Evolutionary conservation across 2,888 invertebrate genomes (phyloP).

Genomic region (Chaetogeoica ovagalla): DNA sequence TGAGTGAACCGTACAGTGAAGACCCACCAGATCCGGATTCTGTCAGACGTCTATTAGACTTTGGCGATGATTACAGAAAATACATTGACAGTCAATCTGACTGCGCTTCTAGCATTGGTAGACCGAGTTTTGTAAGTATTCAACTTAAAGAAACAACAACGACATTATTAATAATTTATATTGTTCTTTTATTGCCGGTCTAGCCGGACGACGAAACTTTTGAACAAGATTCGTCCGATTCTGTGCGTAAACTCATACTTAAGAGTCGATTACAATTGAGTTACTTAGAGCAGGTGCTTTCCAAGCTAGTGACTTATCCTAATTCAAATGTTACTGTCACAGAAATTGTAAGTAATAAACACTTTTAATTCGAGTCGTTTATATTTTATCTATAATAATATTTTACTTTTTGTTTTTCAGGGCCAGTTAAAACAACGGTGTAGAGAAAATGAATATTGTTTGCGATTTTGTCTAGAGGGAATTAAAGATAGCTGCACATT

Average conservation of each 20-base stretch:
- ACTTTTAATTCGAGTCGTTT: conserved; percentile 50
- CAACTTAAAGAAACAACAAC: background rate
- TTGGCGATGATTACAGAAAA: conserved; percentile 85
- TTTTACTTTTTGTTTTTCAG: conserved; percentile 62
- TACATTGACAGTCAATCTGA: conserved; percentile 89
- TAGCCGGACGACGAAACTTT: conserved; percentile 56
- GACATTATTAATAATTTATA: background rate
- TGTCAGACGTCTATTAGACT: conserved; percentile 78
- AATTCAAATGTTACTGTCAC: conserved; percentile 56
- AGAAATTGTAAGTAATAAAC: conserved; percentile 57
- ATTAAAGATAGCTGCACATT: conserved; percentile 58
- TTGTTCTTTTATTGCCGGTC: conserved; percentile 5
- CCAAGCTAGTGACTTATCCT: conserved; percentile 61
- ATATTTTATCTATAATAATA: conserved; percentile 28
- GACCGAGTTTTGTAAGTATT: conserved; percentile 50
- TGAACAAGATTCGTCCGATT: conserved; percentile 61
- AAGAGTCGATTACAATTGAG: conserved; percentile 68
- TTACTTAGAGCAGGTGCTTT: conserved; percentile 66
- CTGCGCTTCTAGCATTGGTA: conserved; percentile 68
- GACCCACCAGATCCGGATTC: conserved; percentile 80
- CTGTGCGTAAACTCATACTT: conserved; percentile 67
- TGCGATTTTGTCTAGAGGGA: conserved; percentile 70
- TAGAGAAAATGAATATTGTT: conserved; percentile 81
- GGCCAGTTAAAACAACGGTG: conserved; percentile 83
- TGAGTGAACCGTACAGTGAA: conserved; percentile 88